phyloP scores from a whole-genome alignment of 2,888 invertebrate genomes.

The Drosophila kuntzei region DNA sequence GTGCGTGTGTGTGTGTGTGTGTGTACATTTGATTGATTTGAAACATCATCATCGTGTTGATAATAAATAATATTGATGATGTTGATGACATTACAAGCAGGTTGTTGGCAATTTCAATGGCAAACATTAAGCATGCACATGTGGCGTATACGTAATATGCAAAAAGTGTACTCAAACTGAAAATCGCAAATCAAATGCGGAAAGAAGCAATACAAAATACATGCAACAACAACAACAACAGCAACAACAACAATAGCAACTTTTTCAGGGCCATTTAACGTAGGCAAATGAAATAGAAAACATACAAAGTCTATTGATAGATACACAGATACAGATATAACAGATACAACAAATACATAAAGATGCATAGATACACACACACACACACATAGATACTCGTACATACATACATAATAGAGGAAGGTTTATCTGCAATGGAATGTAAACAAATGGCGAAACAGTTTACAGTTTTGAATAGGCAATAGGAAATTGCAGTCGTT shows the following conservation, averaged over 20 bases:
- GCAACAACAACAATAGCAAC: conserved; percentile 23
- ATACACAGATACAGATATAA: conserved; percentile 12
- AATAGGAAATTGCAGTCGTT: conserved; percentile 57
- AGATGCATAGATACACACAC: conserved; percentile 7
- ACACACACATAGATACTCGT: conserved; percentile 6
- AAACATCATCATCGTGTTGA: conserved; percentile 1
- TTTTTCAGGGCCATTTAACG: conserved; percentile 58
- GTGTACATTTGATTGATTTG: conserved; percentile 22
- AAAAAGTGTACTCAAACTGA: conserved; percentile 7
- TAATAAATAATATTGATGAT: conserved; percentile 11
- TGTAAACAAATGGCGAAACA: conserved; percentile 45
- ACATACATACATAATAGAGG: conserved; percentile 1
- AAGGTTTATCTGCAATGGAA: conserved; percentile 39
- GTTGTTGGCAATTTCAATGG: conserved; percentile 18
- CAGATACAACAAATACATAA: conserved; percentile 9
- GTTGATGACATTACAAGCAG: conserved; percentile 18
- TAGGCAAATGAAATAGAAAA: conserved; percentile 65
- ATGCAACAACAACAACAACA: conserved; percentile 20
- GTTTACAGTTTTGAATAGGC: conserved; percentile 25
- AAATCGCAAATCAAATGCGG: conserved; percentile 58
- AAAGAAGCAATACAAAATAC: conserved; percentile 60
- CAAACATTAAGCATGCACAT: conserved; percentile 17
- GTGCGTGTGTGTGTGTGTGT: background rate
- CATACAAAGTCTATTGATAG: conserved; percentile 56
- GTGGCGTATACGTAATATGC: conserved; percentile 54